A percentile compares a stretch with the other conserved stretches of the same genome.
These are phyloP conservation scores for Zeuzera pyrina DNA, from an alignment of 2,888 invertebrate genomes.

Conservation along the genomic window DNA sequence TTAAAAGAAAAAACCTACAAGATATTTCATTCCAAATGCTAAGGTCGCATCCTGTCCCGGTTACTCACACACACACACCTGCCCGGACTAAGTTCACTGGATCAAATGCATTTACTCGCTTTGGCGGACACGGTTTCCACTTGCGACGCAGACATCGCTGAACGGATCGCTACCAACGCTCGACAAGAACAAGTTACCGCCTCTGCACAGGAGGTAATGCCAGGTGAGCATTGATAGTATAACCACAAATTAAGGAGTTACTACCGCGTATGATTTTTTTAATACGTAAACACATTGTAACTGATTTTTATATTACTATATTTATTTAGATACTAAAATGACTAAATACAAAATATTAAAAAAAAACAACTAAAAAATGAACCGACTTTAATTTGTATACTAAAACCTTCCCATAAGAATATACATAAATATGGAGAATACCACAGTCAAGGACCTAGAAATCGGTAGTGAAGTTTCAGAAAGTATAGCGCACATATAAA, in stretches of 20 bases:
- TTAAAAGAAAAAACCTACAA: too few relatives aligned
- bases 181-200: constrained; percentile 39
- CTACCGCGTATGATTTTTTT: too few relatives aligned
- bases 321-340: background rate
- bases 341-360: background rate
- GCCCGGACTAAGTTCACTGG: constrained; percentile 95
- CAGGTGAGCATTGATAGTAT: constrained; percentile 44
- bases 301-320: background rate
- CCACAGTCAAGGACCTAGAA: too few relatives aligned
- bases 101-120: constrained; percentile 99
- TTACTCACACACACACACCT: constrained; percentile 95
- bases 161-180: constrained; percentile 76
- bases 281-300: too few relatives aligned
- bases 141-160: constrained; percentile 90
- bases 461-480: too few relatives aligned
- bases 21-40: too few relatives aligned
- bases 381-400: too few relatives aligned
- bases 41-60: constrained; percentile 87
- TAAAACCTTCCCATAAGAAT: too few relatives aligned
- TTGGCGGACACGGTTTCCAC: constrained; percentile 98
- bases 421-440: too few relatives aligned
- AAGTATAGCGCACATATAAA: too few relatives aligned
- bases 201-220: constrained; percentile 44
- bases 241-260: too few relatives aligned
- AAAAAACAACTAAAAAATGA: too few relatives aligned